Conservation (phyloP, 2,113 vertebrate genomes). For the Aegithalos caudatus region DNA sequence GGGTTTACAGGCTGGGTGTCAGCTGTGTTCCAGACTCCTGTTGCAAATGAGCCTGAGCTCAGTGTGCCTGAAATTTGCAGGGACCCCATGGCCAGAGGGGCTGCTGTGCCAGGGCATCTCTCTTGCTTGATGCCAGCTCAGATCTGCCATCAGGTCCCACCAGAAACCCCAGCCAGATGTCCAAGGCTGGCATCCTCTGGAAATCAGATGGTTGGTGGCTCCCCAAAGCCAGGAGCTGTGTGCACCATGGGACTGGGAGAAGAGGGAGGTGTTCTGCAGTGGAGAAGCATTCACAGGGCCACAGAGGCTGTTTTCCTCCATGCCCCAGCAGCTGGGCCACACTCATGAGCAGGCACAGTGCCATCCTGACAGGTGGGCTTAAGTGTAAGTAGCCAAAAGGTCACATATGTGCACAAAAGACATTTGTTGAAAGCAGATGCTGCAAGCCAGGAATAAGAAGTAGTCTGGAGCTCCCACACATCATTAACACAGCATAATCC, state of each 20-base stretch:
- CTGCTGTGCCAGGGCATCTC: neutral
- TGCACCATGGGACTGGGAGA: rapidly evolving
- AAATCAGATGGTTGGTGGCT: neutral
- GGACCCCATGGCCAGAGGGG: rapidly evolving
- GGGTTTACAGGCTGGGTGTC: neutral
- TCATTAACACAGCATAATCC: neutral
- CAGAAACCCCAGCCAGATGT: neutral
- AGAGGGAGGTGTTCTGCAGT: neutral
- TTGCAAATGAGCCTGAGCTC: neutral
- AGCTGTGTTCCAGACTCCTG: neutral
- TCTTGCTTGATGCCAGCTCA: neutral
- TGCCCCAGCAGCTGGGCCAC: neutral
- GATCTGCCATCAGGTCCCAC: rapidly evolving
- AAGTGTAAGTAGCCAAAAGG: neutral
- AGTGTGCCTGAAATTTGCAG: rapidly evolving
- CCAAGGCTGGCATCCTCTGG: neutral
- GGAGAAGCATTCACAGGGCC: neutral
- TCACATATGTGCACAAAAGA: neutral
- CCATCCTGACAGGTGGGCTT: conserved; percentile 19
- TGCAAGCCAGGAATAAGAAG: neutral
- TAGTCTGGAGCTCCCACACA: neutral
- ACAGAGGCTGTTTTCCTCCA: neutral
- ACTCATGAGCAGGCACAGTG: neutral
- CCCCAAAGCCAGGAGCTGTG: neutral
- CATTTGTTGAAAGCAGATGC: conserved; percentile 48